phyloP scores from a whole-genome alignment of 2,888 invertebrate genomes.

The Luffia ferchaultella region DNA sequence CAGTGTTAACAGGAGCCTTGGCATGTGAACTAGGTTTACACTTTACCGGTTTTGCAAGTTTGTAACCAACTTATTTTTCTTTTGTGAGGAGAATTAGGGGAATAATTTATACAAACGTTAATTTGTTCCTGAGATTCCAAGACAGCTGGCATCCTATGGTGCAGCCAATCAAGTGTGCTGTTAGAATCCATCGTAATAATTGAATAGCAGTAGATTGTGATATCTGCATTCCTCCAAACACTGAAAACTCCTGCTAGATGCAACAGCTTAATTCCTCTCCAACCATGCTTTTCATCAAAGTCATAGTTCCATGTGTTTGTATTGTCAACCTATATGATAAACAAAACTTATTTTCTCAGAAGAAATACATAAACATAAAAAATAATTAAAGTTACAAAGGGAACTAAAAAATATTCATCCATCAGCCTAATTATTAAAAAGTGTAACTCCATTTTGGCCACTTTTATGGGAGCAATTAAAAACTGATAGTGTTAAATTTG shows the following conservation, averaged over 20 bases:
- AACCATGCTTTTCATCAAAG: constrained; percentile 60
- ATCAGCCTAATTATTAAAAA: no score
- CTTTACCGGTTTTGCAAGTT: no score
- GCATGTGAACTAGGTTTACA: no score
- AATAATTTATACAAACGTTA: constrained; percentile 62
- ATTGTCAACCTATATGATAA: constrained; percentile 51
- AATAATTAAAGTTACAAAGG: background rate
- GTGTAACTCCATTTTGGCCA: constrained; percentile 24
- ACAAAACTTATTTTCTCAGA: background rate
- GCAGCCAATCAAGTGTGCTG: constrained; percentile 73
- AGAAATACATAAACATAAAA: background rate
- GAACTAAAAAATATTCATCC: no score
- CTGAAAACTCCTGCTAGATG: constrained; percentile 82
- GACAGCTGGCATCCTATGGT: constrained; percentile 84
- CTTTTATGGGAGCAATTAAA: no score
- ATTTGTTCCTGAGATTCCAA: constrained; percentile 72
- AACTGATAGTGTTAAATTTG: no score
- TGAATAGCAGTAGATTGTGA: constrained; percentile 74
- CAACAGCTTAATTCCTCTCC: constrained; percentile 70
- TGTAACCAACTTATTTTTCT: no score
- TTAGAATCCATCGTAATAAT: constrained; percentile 82
- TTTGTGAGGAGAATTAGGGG: no score
- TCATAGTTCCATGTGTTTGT: constrained; percentile 57
- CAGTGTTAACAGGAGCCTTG: no score
- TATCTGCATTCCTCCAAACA: constrained; percentile 68